phyloP scores from a whole-genome alignment of 2,888 invertebrate genomes.

The Tetramorium bicarinatum region DNA sequence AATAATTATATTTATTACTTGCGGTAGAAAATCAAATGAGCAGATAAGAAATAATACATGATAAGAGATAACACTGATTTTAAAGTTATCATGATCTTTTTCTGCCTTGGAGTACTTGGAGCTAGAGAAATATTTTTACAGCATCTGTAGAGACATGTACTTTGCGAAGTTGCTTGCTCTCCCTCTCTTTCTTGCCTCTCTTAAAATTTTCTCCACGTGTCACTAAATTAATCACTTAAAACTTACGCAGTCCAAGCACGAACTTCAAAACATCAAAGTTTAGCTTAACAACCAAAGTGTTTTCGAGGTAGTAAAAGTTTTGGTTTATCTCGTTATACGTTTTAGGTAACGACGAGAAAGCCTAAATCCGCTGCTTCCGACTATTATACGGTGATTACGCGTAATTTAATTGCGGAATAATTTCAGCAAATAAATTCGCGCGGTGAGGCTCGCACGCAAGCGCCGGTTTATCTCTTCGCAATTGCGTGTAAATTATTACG shows the following conservation, averaged over 20 bases:
- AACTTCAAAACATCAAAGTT: slow-evolving; percentile 17
- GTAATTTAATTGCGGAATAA: slow-evolving; percentile 5
- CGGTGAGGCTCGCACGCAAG: not conserved
- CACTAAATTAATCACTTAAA: slow-evolving; percentile 17
- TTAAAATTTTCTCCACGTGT: not conserved
- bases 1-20: slow-evolving; percentile 10
- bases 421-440: not conserved
- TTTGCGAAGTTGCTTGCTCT: not conserved
- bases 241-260: not conserved
- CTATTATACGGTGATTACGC: not conserved
- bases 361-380: not conserved
- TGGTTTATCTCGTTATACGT: slow-evolving; percentile 18
- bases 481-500: not conserved
- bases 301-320: not conserved
- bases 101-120: slow-evolving; percentile 44
- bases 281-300: slow-evolving; percentile 3
- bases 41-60: not conserved
- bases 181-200: not conserved
- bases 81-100: not conserved
- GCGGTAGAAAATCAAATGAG: not conserved
- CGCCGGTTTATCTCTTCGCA: not conserved
- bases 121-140: slow-evolving; percentile 9
- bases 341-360: not conserved
- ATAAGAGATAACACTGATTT: slow-evolving; percentile 16
- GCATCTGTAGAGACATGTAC: not conserved